Evolutionary conservation across 2,113 vertebrate species (phyloP), one percentile per base, ranked within the genome.

Genomic region (Heterotilapia buettikoferi): DNA sequence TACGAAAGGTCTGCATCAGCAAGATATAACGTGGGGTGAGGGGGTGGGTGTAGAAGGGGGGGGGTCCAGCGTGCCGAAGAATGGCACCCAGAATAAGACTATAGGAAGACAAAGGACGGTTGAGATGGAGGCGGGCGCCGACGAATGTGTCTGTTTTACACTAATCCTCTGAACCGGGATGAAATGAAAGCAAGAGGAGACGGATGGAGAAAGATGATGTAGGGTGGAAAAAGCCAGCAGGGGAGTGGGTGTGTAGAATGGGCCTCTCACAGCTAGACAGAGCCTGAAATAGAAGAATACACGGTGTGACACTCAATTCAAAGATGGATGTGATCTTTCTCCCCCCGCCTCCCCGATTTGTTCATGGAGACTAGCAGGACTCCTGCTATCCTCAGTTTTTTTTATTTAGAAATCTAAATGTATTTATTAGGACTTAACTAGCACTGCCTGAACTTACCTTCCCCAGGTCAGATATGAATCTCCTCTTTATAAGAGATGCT

Each of bases 1-100:
- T 96, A 96, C 86, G 47, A 96, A 96, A 95, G 91, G 96, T 96
- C 95, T 97, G 95, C 94, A 95, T 95, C 94, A 95, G 95, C 95
- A 94, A 96, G 96, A 96, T 96, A 96, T 88, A 94, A 90, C 4
- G 26, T 52, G 66, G 87, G 86, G 80, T 78, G 89, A 50, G 33
- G 92, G 85, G 83, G 80, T 43, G 91, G 82, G 81, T 81, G 73
- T 61, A 52, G 59, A 38, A 4, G 13, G 40, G 45, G 86, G 86
- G 66, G 83, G 88, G 57, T 92, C 80, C 86, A 36, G 87, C 45
- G 73, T 57, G 86, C 87, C 88, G 84, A 92, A 94, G 92, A 94
- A 95, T 94, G 93, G 90, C 86, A 92, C 89, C 90, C 91, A 90
- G 90, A 96, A 93, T 92, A 94, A 95, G 90, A 95, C 84, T 78